A percentile compares a stretch with the other conserved stretches of the same genome.
phyloP scores from a whole-genome alignment of 2,797 vertebrate genomes.

The Coreius guichenoti region DNA sequence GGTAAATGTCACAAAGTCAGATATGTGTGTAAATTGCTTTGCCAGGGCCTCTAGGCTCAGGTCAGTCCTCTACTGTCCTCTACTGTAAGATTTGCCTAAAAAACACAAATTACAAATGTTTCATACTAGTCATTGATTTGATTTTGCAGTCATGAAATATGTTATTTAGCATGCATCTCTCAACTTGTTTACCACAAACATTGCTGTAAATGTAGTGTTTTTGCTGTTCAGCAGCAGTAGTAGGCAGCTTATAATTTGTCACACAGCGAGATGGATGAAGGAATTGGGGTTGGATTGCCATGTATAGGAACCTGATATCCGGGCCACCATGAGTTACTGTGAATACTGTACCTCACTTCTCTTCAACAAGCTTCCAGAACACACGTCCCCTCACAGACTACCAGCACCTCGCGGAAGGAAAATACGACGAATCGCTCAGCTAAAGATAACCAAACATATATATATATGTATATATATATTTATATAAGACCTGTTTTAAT shows the following conservation, averaged over 20 bases:
- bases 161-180: not conserved
- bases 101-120: not conserved
- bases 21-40: slow-evolving; percentile 4
- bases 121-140: not conserved
- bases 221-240: not conserved
- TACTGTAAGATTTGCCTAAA: not conserved
- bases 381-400: slow-evolving; percentile 29
- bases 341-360: slow-evolving; percentile 57
- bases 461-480: not conserved
- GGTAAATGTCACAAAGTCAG: slow-evolving; percentile 49
- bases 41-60: not conserved
- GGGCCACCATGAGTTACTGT: slow-evolving; percentile 53
- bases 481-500: slow-evolving; percentile 14
- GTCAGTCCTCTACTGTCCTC: not conserved
- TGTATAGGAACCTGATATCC: slow-evolving; percentile 62
- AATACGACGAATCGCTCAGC: slow-evolving; percentile 44
- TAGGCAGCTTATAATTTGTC: slow-evolving; percentile 57
- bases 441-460: slow-evolving; percentile 44
- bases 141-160: not conserved
- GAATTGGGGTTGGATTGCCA: slow-evolving; percentile 55
- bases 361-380: slow-evolving; percentile 52
- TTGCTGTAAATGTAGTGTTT: not conserved
- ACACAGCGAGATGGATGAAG: slow-evolving; percentile 41
- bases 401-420: slow-evolving; percentile 24
- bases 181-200: not conserved